These are phyloP conservation scores for Metallyticus violacea DNA, from an alignment of 2,888 invertebrate genomes.

Conservation along the genomic window DNA sequence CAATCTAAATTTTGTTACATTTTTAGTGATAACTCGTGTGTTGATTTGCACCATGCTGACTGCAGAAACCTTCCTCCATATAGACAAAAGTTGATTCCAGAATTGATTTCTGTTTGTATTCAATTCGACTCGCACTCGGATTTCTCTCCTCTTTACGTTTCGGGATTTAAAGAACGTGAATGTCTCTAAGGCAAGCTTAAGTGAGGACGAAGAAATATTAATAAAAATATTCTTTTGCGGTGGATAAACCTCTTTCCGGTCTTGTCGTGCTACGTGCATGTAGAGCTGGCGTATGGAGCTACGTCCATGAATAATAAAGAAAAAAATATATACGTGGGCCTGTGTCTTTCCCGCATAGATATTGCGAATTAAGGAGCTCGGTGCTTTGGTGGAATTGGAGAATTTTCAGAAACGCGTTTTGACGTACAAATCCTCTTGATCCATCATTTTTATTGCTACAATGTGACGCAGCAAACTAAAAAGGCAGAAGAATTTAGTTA, in stretches of 20 bases:
- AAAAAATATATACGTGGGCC: neutral
- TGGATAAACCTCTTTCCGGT: neutral
- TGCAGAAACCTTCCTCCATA: neutral
- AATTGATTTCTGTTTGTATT: neutral
- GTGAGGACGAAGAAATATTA: neutral
- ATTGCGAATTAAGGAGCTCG: slow-evolving; percentile 22
- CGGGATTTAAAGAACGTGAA: neutral
- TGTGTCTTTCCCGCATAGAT: slow-evolving; percentile 20
- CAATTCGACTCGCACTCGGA: neutral
- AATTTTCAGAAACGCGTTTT: slow-evolving; percentile 20
- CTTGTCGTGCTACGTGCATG: neutral
- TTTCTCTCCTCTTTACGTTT: neutral
- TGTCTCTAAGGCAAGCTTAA: neutral
- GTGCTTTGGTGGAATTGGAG: slow-evolving; percentile 3
- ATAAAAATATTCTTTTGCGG: neutral
- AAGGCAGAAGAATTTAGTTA: neutral
- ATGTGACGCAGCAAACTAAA: neutral
- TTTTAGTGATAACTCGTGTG: neutral
- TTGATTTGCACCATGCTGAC: neutral
- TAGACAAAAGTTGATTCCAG: neutral
- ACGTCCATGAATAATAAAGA: slow-evolving; percentile 21
- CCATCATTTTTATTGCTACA: slow-evolving; percentile 5
- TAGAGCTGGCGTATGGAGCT: neutral
- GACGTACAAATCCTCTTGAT: slow-evolving; percentile 18
- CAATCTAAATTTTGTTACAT: too few relatives aligned